phyloP scores from a whole-genome alignment of 2,113 vertebrate species.

The Phrynocephalus versicolor region DNA sequence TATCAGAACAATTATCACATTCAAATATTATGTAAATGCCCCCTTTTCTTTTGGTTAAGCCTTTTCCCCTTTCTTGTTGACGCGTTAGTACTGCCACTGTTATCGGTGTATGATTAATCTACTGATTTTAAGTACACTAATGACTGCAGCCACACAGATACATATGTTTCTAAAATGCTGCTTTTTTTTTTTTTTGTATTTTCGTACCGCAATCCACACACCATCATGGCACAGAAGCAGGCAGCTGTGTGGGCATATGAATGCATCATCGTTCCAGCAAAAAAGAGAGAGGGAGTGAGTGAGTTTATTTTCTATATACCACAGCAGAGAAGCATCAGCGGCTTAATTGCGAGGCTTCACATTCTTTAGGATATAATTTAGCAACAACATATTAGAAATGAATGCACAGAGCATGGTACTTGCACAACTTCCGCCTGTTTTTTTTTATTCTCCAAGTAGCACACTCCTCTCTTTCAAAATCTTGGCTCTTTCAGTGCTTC shows the following conservation, averaged over 20 bases:
- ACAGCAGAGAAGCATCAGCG: not conserved
- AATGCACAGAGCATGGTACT: not conserved
- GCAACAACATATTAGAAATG: not conserved
- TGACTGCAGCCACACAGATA: not conserved
- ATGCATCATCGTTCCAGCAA: fast-evolving
- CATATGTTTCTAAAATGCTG: not conserved
- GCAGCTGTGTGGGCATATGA: fast-evolving
- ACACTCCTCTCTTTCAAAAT: slow-evolving; percentile 30
- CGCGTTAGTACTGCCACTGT: not conserved
- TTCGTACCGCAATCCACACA: not conserved
- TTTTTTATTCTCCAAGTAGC: not conserved
- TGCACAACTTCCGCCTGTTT: not conserved
- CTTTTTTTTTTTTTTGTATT: not conserved
- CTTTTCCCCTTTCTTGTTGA: not conserved
- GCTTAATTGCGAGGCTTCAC: slow-evolving; percentile 2
- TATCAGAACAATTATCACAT: too few species aligned
- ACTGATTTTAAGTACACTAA: not conserved
- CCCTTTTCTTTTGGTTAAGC: not conserved
- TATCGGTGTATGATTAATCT: not conserved
- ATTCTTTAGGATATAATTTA: slow-evolving; percentile 7
- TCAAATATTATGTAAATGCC: not conserved
- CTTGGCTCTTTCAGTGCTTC: not conserved
- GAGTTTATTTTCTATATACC: slow-evolving; percentile 6
- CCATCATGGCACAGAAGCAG: not conserved
- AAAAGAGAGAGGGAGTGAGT: too few species aligned